Evolutionary conservation across 2,797 vertebrate genomes (phyloP).

Genomic region (Falco naumanni): DNA sequence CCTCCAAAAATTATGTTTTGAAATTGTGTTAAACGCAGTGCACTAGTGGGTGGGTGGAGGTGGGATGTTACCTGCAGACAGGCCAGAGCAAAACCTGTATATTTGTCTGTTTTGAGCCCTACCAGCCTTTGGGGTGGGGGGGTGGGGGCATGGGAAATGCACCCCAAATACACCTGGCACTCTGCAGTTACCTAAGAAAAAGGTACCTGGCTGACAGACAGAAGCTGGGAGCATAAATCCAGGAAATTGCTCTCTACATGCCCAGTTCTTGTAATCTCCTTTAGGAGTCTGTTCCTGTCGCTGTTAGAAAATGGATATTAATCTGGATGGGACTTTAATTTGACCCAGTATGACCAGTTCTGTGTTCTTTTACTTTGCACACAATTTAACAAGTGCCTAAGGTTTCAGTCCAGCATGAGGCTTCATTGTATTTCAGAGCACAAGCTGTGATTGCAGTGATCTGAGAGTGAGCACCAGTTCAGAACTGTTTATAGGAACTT

Average conservation of each 20-base stretch:
- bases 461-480: neutral
- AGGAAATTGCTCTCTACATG: neutral
- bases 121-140: accelerated
- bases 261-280: neutral
- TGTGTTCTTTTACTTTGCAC: neutral
- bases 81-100: neutral
- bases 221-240: neutral
- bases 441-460: neutral
- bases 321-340: neutral
- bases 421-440: neutral
- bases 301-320: neutral
- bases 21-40: conserved; percentile 19
- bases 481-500: neutral
- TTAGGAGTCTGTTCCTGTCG: neutral
- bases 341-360: neutral
- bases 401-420: neutral
- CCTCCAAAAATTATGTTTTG: conserved; percentile 49
- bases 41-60: neutral
- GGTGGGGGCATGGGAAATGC: neutral
- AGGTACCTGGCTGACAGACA: neutral
- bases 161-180: neutral
- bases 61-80: neutral
- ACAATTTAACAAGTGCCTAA: neutral
- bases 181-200: neutral
- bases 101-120: neutral